These are phyloP conservation scores for Caenorhabditis sp. DNA, from an alignment of 2,888 invertebrate species.

Conservation along the genomic window DNA sequence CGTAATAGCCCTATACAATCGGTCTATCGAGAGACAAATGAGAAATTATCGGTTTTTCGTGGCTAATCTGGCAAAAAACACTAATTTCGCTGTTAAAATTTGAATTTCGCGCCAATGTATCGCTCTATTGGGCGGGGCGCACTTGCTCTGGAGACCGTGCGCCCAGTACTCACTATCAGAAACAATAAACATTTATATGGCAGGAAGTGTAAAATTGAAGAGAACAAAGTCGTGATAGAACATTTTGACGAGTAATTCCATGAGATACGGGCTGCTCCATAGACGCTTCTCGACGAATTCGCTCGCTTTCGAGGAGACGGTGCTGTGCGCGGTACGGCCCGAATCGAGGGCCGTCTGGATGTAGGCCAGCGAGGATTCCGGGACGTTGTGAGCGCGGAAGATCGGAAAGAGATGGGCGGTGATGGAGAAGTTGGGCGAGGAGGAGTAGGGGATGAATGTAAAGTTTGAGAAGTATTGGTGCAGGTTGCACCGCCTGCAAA, in stretches of 20 bases:
- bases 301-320: conserved; percentile 55
- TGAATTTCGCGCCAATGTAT: too few relatives aligned
- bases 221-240: conserved; percentile 72
- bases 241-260: conserved; percentile 73
- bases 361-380: conserved; percentile 34
- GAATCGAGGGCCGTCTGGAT: conserved; percentile 25
- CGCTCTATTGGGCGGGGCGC: too few relatives aligned
- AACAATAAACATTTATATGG: conserved; percentile 20
- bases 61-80: too few relatives aligned
- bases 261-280: conserved; percentile 65
- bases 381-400: conserved; percentile 32
- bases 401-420: conserved; percentile 35
- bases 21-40: too few relatives aligned
- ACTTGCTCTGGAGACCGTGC: too few relatives aligned
- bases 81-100: too few relatives aligned
- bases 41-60: too few relatives aligned
- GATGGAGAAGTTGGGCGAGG: conserved; percentile 27
- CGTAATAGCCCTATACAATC: too few relatives aligned
- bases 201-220: conserved; percentile 66
- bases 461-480: conserved; percentile 38
- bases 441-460: conserved; percentile 47
- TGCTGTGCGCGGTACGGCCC: conserved; percentile 59
- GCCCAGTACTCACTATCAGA: too few relatives aligned
- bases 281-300: conserved; percentile 42
- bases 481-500: conserved; percentile 54